Percentiles rank a stretch among this genome's conserved stretches.
Conservation (phyloP, 1,140 invertebrate species). For the Zaprionus camerounensis region DNA sequence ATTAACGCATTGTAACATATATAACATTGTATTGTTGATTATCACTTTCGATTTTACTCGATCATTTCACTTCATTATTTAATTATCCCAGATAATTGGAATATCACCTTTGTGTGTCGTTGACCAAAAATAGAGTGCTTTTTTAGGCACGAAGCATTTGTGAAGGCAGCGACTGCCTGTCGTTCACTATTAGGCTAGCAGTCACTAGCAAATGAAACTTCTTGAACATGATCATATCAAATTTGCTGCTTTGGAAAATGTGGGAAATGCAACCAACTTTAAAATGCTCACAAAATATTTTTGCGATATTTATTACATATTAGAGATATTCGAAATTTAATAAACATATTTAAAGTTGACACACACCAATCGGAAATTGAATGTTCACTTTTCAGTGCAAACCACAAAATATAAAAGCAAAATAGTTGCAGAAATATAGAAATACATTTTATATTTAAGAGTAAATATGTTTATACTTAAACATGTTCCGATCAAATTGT, state of each 20-base stretch:
- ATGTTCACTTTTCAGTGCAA: neutral
- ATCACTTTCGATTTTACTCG: neutral
- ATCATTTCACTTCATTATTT: neutral
- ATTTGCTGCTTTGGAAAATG: conserved; percentile 51
- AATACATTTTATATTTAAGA: conserved; percentile 6
- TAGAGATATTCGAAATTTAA: neutral
- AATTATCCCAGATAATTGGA: neutral
- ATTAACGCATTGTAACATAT: neutral
- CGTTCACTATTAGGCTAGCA: conserved; percentile 28
- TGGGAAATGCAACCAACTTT: conserved; percentile 59
- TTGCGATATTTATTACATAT: too few relatives aligned
- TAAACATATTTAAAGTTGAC: neutral
- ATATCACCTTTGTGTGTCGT: too few relatives aligned
- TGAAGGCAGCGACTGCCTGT: conserved; percentile 22
- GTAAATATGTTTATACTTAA: conserved; percentile 12
- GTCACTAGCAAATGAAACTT: conserved; percentile 59
- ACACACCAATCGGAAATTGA: neutral
- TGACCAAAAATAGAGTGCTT: too few relatives aligned
- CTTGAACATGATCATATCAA: conserved; percentile 62
- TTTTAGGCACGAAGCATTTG: conserved; percentile 38
- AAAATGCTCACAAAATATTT: conserved; percentile 44
- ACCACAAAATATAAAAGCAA: neutral
- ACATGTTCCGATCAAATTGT: conserved; percentile 32
- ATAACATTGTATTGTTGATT: neutral
- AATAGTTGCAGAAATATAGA: neutral